Conservation (phyloP, 2,888 invertebrate species). For the Pandemis cinnamomeana region DNA sequence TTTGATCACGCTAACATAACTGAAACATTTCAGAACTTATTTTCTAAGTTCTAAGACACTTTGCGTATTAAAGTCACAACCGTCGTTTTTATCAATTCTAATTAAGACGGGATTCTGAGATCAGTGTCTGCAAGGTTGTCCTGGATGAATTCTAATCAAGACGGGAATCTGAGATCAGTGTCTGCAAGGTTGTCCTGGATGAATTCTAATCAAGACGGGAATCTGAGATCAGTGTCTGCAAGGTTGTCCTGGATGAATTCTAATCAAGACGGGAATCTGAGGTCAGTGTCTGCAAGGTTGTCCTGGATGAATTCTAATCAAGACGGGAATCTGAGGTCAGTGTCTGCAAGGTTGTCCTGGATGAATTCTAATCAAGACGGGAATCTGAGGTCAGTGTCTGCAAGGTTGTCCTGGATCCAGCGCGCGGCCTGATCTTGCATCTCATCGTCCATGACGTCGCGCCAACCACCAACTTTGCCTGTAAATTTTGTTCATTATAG, state of each 20-base stretch:
- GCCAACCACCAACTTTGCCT: constrained; percentile 85
- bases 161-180: constrained; percentile 3
- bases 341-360: constrained; percentile 2
- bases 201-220: not conserved
- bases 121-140: not conserved
- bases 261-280: too few relatives aligned
- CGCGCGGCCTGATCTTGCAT: constrained; percentile 54
- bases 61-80: too few relatives aligned
- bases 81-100: too few relatives aligned
- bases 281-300: too few relatives aligned
- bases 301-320: not conserved
- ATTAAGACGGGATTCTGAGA: constrained; percentile 1
- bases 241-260: too few relatives aligned
- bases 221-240: not conserved
- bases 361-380: too few relatives aligned
- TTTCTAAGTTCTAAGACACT: too few relatives aligned
- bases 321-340: constrained; percentile 2
- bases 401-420: not conserved
- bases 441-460: constrained; percentile 84
- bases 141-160: not conserved
- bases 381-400: too few relatives aligned
- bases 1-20: too few relatives aligned
- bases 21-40: too few relatives aligned
- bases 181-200: not conserved
- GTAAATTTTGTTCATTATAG: not conserved